Base-by-base conservation (phyloP, 2,888 invertebrate genomes). In the Eustalomyia histrio region DNA sequence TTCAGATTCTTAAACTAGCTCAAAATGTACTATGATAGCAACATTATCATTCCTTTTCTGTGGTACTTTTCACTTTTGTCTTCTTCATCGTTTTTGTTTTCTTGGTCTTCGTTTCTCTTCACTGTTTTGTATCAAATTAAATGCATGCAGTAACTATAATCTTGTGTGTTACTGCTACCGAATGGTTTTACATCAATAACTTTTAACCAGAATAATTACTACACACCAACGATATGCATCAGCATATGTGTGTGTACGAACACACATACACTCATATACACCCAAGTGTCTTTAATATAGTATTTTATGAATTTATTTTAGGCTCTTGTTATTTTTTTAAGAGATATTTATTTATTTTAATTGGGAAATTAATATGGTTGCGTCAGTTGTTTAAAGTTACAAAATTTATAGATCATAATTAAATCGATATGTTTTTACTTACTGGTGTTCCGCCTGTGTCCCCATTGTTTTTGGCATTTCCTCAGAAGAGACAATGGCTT, bases 401-500 rank as follows among this genome's bases (percentile, higher is more conserved):
- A 65, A 58, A 78, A 63, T 71, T 74, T 73, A 63, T 68, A 69
- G 76, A 65, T 79, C 76, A 69, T 72, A 83, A 80, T 65, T 74
- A 80, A 83, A 60, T 58, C 50, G 47, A 65, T 63, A 43, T 1
- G 5, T 17, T 60, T 21, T 63, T 18, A 17, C 53, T n/a, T n/a
- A 16, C 6, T 18, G 18, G 35, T 64, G 39, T 39, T 16, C 47
- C 21, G 35, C 0, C 17, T 63, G 55, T 63, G 55, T 65, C 17
- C 35, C 43, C 1, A 53, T 60, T 67, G 61, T 73, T 29, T 68
- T 57, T 17, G 55, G 63, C 72, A 67, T 33, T 79, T 79, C 67
- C 61, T 72, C 72, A 78, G 72, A 53, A 52, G 61, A 83, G 82
- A 85, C 85, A 85, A 85, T 85, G 74, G 85, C 83, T 84, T 85